phyloP scores from a whole-genome alignment of 2,797 vertebrate species.

The Anguilla obscura region DNA sequence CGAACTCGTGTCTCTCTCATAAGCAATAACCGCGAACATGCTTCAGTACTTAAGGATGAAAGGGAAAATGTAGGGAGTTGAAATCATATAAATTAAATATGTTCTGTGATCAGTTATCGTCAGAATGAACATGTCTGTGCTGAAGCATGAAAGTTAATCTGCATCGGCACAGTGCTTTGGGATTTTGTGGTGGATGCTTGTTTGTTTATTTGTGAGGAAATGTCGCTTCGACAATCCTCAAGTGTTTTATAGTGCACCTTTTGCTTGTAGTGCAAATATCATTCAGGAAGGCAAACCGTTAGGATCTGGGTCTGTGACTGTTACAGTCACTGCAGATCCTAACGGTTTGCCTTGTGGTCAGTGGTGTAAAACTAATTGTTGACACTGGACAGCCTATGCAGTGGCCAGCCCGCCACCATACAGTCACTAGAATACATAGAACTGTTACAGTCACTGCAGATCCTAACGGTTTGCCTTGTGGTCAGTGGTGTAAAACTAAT shows the following conservation, averaged over 20 bases:
- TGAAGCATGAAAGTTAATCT: not conserved
- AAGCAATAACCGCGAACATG: not conserved
- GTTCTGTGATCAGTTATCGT: not conserved
- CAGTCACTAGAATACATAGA: not conserved
- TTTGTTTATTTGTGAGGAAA: not conserved
- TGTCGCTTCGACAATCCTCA: not conserved
- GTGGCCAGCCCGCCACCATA: not conserved
- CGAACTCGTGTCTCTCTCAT: not conserved
- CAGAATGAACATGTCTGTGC: not conserved
- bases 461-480: too few relatives aligned
- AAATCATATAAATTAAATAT: not conserved
- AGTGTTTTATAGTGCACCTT: not conserved
- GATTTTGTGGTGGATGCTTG: slow-evolving; percentile 22
- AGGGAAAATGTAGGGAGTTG: too few relatives aligned
- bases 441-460: too few relatives aligned
- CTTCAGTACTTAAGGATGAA: not conserved
- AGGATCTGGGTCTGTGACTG: not conserved
- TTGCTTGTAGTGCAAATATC: not conserved
- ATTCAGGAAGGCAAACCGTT: not conserved
- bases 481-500: not conserved
- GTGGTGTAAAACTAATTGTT: not conserved
- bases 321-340: too few relatives aligned
- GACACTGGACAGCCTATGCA: not conserved
- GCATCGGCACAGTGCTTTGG: not conserved
- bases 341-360: too few relatives aligned